Conservation (phyloP, 37 sponge, comb jelly and placozoan genomes). For the Theonella swinhoei region DNA sequence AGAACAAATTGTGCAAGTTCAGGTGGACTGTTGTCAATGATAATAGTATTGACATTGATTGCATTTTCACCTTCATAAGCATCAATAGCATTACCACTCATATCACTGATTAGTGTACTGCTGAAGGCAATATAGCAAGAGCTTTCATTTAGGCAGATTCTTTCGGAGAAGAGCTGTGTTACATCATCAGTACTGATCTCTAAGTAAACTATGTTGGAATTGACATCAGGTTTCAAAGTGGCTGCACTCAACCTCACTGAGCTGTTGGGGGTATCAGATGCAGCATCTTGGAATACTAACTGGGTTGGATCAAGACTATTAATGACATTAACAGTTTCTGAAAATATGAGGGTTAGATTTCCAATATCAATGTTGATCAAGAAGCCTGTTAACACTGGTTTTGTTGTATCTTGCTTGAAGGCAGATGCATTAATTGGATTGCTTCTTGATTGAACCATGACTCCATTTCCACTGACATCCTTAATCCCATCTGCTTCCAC, state of each 20-base stretch:
- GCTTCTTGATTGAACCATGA: conserved; percentile 20
- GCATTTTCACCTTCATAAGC: conserved; percentile 22
- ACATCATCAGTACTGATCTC: conserved; percentile 36
- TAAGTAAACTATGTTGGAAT: conserved; percentile 42
- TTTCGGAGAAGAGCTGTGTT: conserved; percentile 24
- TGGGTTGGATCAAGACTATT: conserved; percentile 37
- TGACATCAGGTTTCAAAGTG: conserved; percentile 16
- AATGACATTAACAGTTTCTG: conserved; percentile 76
- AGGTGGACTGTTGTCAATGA: conserved; percentile 75
- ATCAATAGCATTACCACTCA: conserved; percentile 69
- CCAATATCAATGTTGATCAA: conserved; percentile 60
- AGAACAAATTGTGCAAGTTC: conserved; percentile 35
- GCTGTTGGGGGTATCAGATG: conserved; percentile 30
- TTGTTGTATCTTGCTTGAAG: conserved; percentile 45
- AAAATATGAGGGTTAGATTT: conserved; percentile 77
- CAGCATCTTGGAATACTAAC: conserved; percentile 68
- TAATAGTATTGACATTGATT: conserved; percentile 35
- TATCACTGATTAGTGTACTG: conserved; percentile 59
- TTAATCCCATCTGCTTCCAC: conserved; percentile 30
- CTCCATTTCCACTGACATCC: conserved; percentile 53
- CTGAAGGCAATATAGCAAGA: conserved; percentile 61
- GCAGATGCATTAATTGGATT: conserved; percentile 31
- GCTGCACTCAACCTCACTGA: conserved; percentile 54
- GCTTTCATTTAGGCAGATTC: conserved; percentile 60
- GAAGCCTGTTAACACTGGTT: conserved; percentile 56